Evolutionary conservation across 1,140 invertebrate species (phyloP).

Genomic region (Anagrus nilaparvatae): DNA sequence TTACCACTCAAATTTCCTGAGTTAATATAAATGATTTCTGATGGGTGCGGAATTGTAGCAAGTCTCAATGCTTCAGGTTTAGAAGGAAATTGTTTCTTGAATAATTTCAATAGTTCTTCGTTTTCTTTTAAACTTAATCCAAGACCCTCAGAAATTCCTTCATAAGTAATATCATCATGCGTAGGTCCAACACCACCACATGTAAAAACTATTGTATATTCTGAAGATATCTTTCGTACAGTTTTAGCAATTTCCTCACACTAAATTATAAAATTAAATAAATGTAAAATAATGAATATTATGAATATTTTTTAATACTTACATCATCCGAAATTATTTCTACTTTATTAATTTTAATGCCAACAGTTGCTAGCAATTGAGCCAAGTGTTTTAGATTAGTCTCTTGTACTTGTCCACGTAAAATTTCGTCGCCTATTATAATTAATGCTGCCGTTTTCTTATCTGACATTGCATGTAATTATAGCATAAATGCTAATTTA

Average conservation of each 20-base stretch:
- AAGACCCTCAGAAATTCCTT: constrained; percentile 56
- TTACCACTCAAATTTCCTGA: constrained; percentile 12
- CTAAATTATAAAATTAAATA: constrained; percentile 24
- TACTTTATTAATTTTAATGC: constrained; percentile 52
- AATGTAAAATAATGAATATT: too few species aligned
- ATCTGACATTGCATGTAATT: constrained; percentile 22
- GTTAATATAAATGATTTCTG: constrained; percentile 25
- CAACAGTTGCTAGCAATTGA: constrained; percentile 45
- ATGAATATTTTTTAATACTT: too few species aligned
- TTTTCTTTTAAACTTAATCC: constrained; percentile 42
- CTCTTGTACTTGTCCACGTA: constrained; percentile 61
- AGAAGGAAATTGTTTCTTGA: constrained; percentile 24
- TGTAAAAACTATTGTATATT: constrained; percentile 51
- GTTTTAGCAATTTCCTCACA: constrained; percentile 53
- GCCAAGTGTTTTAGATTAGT: constrained; percentile 59
- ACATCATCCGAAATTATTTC: constrained; percentile 52
- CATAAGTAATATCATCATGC: constrained; percentile 67
- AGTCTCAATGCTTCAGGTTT: constrained; percentile 21
- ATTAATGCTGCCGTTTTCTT: constrained; percentile 40
- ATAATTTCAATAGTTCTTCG: constrained; percentile 43
- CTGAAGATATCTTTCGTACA: constrained; percentile 46
- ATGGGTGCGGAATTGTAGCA: constrained; percentile 24
- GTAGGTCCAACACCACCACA: constrained; percentile 69
- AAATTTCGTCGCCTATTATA: constrained; percentile 66
- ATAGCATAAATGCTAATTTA: too few species aligned